Evolutionary conservation across 1,140 invertebrate species (phyloP).

Genomic region (Ectropis grisescens): DNA sequence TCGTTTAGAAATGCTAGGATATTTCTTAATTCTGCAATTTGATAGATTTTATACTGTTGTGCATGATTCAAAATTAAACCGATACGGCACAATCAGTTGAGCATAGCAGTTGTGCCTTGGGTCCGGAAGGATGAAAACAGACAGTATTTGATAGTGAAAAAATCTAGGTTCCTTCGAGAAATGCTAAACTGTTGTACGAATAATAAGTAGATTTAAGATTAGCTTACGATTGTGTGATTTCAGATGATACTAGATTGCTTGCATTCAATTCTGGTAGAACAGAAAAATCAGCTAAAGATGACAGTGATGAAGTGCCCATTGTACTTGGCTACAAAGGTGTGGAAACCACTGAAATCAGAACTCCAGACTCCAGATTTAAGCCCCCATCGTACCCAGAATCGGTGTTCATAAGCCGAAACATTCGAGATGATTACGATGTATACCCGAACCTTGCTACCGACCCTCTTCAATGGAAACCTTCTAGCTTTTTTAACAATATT

Average conservation of each 20-base stretch:
- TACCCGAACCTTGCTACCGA: conserved; percentile 38
- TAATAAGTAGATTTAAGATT: no score
- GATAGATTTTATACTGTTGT: no score
- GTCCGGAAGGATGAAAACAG: no score
- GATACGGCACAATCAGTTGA: no score
- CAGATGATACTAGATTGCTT: conserved; percentile 20
- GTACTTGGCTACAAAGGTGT: conserved; percentile 43
- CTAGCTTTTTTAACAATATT: conserved; percentile 44
- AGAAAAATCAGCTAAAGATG: conserved; percentile 25
- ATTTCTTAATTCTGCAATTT: no score
- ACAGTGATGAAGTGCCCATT: conserved; percentile 45
- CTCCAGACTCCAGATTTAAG: conserved; percentile 38
- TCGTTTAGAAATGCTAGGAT: no score
- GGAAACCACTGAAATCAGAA: conserved; percentile 46
- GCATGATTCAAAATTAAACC: no score
- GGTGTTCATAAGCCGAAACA: conserved; percentile 26
- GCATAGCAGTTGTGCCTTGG: no score
- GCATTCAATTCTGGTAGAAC: conserved; percentile 23
- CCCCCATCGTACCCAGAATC: conserved; percentile 20
- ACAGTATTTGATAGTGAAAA: no score
- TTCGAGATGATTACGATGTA: conserved; percentile 41
- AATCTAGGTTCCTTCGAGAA: no score
- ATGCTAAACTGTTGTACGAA: no score
- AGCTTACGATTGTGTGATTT: no score
- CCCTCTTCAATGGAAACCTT: conserved; percentile 45